These are phyloP conservation scores for Bos indicus DNA, from an alignment of 2,113 vertebrate genomes.

Conservation along the genomic window DNA sequence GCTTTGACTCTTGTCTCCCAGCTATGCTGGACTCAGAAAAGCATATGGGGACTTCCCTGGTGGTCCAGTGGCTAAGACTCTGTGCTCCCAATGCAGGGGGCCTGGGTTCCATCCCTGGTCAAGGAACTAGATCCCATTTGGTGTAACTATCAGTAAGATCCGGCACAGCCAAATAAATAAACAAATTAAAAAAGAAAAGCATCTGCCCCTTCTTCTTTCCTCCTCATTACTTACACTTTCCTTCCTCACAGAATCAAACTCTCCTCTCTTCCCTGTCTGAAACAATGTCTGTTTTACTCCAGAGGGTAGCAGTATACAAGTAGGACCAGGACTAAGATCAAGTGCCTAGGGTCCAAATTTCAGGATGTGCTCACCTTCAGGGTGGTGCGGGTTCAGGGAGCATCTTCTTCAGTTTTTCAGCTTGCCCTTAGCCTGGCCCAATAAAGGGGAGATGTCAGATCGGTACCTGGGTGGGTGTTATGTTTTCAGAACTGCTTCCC, in stretches of 20 bases:
- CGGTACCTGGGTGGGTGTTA: background rate
- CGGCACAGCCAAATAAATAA: background rate
- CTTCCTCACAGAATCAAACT: background rate
- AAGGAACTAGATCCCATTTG: background rate
- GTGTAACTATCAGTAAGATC: background rate
- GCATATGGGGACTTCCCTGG: background rate
- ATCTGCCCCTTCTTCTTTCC: background rate
- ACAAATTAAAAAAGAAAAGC: background rate
- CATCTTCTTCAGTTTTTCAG: background rate
- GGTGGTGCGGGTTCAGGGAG: fast-evolving
- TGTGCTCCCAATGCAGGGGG: background rate
- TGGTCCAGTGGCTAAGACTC: background rate
- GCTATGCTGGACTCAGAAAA: background rate
- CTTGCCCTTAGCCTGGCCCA: background rate
- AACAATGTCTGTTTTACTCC: background rate
- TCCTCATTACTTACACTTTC: background rate
- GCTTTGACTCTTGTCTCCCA: background rate
- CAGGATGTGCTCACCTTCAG: background rate
- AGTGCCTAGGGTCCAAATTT: background rate
- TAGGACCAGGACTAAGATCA: background rate
- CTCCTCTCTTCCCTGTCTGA: background rate
- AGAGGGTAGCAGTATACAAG: background rate
- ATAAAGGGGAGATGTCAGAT: background rate
- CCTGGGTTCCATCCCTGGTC: background rate
- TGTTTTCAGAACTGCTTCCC: background rate